phyloP scores from a whole-genome alignment of 2,888 invertebrate genomes.

The Hemaris fuciformis region DNA sequence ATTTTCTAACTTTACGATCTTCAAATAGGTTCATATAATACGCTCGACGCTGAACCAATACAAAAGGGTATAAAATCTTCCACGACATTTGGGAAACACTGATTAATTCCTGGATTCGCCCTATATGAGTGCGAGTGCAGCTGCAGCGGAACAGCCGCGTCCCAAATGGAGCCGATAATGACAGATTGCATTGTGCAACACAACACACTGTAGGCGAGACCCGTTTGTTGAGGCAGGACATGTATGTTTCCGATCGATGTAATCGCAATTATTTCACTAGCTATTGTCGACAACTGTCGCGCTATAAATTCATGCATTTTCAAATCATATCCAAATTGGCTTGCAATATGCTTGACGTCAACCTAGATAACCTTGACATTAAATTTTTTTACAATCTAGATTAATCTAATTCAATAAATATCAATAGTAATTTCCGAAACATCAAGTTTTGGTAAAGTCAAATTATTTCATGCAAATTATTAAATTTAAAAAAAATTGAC shows the following conservation, averaged over 20 bases:
- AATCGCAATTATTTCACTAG: constrained; percentile 59
- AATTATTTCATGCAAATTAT: not conserved
- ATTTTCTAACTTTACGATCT: no score
- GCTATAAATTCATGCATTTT: no score
- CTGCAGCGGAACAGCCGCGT: constrained; percentile 58
- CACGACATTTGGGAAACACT: no score
- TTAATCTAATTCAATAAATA: not conserved
- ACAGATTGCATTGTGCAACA: constrained; percentile 66
- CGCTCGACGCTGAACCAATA: no score
- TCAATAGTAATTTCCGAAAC: not conserved
- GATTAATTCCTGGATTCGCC: not conserved
- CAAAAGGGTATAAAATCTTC: no score
- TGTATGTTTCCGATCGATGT: constrained; percentile 69
- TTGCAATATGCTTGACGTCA: no score
- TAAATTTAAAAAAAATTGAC: no score
- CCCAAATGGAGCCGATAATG: constrained; percentile 66
- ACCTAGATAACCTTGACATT: not conserved
- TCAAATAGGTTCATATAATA: no score
- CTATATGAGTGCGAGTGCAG: constrained; percentile 36
- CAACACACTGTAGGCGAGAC: constrained; percentile 19
- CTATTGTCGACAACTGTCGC: not conserved
- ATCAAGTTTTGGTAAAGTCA: not conserved
- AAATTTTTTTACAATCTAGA: not conserved
- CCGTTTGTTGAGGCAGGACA: constrained; percentile 65
- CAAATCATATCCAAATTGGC: no score